Evolutionary conservation across 92 coral and sea anemone genomes (phyloP), one percentile per base, ranked within the genome.

Genomic region (Epizoanthus ramosus): DNA sequence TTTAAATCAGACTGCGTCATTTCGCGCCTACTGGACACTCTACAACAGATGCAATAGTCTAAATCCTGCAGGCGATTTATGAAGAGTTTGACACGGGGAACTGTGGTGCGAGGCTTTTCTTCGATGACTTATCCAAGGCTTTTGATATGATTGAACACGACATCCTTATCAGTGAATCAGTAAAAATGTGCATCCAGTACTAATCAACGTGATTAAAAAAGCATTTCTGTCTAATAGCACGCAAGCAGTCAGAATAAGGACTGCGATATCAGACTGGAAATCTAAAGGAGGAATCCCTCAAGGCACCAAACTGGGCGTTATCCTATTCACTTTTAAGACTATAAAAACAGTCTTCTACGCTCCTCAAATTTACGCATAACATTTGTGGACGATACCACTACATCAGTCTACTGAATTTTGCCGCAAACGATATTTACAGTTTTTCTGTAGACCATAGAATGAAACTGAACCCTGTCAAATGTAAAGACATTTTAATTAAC

Each of bases 71-170:
- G 16, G 77, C 57, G 16, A 57, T 71, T 22, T 71, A 71, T 71
- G 77, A 71, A 28, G 77, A 58, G 43, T 2, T 28, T 50, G 54
- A 71, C 18, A 71, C 77, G 9, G 77, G 57, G 77, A 71, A 71
- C 54, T 71, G 54, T 39, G 77, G 8, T 31, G 77, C 77, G 39
- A 71, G 59, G 25, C 25, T 60, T 2, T 19, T 58, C 21, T 28
- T 28, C 31, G 31, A 0, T 0, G 31, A 28, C 31, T 28, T 28
- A 0, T 28, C 31, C 31, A 28, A 15, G 18, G 72, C 12, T 3
- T 65, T 65, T 65, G 71, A 65, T 65, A 10, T 65, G 12, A 65
- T 65, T 4, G 71, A 65, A 0, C 71, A 65, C 21, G 71, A 21
- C 2, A 65, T 65, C 37, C 71, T 65, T 31, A 21, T 65, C 71